Percentiles rank a stretch among this genome's conserved stretches.
These are phyloP conservation scores for Cheilosia vernalis DNA, from an alignment of 2,888 invertebrate species.

Conservation along the genomic window DNA sequence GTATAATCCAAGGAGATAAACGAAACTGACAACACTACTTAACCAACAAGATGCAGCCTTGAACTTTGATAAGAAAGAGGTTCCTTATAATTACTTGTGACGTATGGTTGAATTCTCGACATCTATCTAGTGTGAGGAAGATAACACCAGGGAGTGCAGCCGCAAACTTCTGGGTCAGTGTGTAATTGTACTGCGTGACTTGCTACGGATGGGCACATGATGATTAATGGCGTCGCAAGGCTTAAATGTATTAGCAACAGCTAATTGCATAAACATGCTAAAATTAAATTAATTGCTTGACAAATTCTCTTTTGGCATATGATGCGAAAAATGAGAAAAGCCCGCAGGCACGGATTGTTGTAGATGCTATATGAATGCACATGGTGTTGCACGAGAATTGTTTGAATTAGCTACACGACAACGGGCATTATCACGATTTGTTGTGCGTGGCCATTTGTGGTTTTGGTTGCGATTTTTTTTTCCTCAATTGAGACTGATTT, in stretches of 20 bases:
- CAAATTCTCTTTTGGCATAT: conserved; percentile 43
- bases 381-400: conserved; percentile 20
- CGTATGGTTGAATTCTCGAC: background rate
- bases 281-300: conserved; percentile 74
- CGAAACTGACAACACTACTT: conserved; percentile 11
- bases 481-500: background rate
- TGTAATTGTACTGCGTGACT: conserved; percentile 68
- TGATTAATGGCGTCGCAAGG: conserved; percentile 64
- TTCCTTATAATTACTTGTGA: conserved; percentile 13
- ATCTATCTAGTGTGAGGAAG: background rate
- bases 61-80: conserved; percentile 55
- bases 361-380: conserved; percentile 1
- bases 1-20: conserved; percentile 46
- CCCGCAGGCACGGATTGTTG: conserved; percentile 17
- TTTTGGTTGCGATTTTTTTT: background rate
- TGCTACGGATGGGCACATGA: conserved; percentile 29
- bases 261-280: conserved; percentile 72
- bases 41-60: conserved; percentile 49
- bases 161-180: conserved; percentile 44
- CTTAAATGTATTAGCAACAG: conserved; percentile 70
- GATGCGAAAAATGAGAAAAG: background rate
- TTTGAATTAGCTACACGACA: background rate
- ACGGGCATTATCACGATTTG: conserved; percentile 32
- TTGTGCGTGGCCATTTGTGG: conserved; percentile 12
- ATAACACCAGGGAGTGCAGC: background rate